These are phyloP conservation scores for Vicugna pacos DNA, from an alignment of 2,113 vertebrate species.

Conservation along the genomic window DNA sequence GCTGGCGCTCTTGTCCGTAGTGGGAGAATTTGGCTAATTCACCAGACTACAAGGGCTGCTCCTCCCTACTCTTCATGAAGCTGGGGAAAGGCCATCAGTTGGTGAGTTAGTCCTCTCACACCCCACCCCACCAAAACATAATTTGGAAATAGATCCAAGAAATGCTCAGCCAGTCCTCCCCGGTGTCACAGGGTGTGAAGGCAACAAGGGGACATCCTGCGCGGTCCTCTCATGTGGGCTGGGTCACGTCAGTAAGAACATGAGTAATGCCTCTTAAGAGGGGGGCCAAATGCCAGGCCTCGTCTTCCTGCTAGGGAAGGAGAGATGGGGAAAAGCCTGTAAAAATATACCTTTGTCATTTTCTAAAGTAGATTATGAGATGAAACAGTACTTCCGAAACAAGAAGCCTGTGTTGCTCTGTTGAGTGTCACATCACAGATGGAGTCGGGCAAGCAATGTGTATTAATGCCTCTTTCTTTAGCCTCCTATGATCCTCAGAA, in stretches of 20 bases:
- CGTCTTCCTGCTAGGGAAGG: constrained; percentile 63
- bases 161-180: background rate
- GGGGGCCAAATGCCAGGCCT: constrained; percentile 14
- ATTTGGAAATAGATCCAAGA: constrained; percentile 55
- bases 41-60: background rate
- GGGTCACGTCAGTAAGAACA: constrained; percentile 31
- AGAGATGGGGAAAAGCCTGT: background rate
- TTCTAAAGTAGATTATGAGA: constrained; percentile 53
- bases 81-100: background rate
- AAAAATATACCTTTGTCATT: constrained; percentile 70
- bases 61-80: background rate
- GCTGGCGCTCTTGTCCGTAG: constrained; percentile 10
- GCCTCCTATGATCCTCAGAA: constrained; percentile 31
- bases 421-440: background rate
- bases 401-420: background rate
- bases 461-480: constrained; percentile 4
- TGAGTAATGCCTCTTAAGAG: constrained; percentile 56
- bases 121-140: constrained; percentile 12
- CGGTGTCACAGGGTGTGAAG: constrained; percentile 1
- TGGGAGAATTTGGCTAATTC: constrained; percentile 56
- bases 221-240: constrained; percentile 63
- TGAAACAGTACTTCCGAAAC: constrained; percentile 54
- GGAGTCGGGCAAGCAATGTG: background rate
- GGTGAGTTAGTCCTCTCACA: background rate
- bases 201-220: background rate